These are phyloP conservation scores for Ceratothoa steindachneri DNA, from an alignment of 2,888 invertebrate species.

Conservation along the genomic window DNA sequence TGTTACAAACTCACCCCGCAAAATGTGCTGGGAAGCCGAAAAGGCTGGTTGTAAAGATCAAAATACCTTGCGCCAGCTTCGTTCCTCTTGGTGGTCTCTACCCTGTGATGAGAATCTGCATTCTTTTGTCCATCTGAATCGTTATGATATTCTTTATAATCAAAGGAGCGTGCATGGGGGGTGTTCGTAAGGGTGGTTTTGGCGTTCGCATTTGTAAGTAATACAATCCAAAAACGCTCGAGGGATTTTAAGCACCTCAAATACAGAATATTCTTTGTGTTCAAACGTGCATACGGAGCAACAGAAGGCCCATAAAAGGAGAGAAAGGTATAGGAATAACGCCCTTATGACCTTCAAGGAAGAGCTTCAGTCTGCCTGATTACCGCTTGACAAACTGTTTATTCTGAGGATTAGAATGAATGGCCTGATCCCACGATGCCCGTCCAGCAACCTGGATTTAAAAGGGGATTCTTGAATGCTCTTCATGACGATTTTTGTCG, in stretches of 20 bases:
- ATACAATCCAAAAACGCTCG: slow-evolving; percentile 5
- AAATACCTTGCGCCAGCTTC: neutral
- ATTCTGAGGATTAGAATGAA: slow-evolving; percentile 31
- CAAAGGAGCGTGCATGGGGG: slow-evolving; percentile 28
- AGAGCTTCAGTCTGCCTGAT: slow-evolving; percentile 22
- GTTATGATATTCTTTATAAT: slow-evolving; percentile 37
- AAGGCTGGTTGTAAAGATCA: neutral
- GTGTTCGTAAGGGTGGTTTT: slow-evolving; percentile 20
- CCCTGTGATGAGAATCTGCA: neutral
- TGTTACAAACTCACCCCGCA: no score
- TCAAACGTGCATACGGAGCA: slow-evolving; percentile 29
- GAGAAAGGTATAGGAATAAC: neutral
- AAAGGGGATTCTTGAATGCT: neutral
- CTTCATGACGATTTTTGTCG: neutral
- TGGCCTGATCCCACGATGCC: slow-evolving; percentile 26
- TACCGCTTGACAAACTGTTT: slow-evolving; percentile 44
- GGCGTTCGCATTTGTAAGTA: slow-evolving; percentile 7
- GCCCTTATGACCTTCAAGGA: slow-evolving; percentile 7
- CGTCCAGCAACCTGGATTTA: neutral
- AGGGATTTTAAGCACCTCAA: slow-evolving; percentile 18
- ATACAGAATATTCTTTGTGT: slow-evolving; percentile 33
- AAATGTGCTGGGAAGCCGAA: no score
- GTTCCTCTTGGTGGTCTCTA: slow-evolving; percentile 4
- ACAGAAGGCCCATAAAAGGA: neutral
- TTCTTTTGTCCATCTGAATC: slow-evolving; percentile 37